Evolutionary conservation across 1,140 invertebrate genomes (phyloP), one percentile per base, ranked within the genome.

Genomic region (Zophobas atratus): DNA sequence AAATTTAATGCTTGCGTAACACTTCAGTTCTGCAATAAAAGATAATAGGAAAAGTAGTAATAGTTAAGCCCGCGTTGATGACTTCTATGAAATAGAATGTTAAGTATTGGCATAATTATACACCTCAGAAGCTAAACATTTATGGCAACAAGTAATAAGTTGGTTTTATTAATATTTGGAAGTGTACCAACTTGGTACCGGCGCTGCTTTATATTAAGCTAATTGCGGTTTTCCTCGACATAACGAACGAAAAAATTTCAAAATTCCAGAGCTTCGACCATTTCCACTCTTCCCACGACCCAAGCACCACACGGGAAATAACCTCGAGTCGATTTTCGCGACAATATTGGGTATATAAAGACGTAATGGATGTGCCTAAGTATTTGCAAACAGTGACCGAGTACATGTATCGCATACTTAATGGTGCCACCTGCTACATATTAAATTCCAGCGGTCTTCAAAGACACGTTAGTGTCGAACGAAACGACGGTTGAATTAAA

Each of bases 341-440:
- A 39, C 34, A 60, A 60, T 43, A 67, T 72, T 72, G 36, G 51
- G 70, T 33, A 36, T 48, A 76, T 76, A 49, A 76, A 76, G 57
- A 76, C 63, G 35, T 76, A 63, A 76, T 76, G 57, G 63, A 76
- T 76, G 74, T 63, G 57, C 35, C 56, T 70, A 70, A 76, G 74
- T 76, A 76, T 76, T 76, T 76, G 74, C 74, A 76, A 63, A 76
- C 74, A 46, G 74, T 67, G 57, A 76, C 56, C 55, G 56, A 46
- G 48, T 63, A 67, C 74, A 76, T 76, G 74, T 57, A 60, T 76
- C 36, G 74, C 74, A 76, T 76, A 76, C 20, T 60, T 60, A 76
- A 76, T 76, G 56, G 36, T 76, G 60, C 55, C 74, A 76, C 74
- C 74, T 76, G 74, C 60, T 60, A 76, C 74, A 76, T 76, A 72